Conservation (phyloP, 1,140 invertebrate genomes). For the Charaxes varanes region DNA sequence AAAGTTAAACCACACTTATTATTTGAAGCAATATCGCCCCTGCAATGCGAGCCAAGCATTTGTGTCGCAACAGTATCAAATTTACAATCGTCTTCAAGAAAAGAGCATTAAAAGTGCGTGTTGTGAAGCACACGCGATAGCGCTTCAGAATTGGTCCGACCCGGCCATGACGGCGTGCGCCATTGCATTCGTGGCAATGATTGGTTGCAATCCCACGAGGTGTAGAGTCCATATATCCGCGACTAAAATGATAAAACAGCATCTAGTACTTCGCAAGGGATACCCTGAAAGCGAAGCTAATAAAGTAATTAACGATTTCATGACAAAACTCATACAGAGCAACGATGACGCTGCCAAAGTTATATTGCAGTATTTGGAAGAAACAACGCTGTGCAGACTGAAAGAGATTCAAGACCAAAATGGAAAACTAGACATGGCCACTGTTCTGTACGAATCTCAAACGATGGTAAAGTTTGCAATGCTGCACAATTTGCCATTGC, state of each 20-base stretch:
- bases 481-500: constrained; percentile 73
- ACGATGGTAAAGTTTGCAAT: constrained; percentile 76
- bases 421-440: constrained; percentile 57
- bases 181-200: constrained; percentile 78
- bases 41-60: constrained; percentile 76
- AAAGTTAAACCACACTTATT: constrained; percentile 77
- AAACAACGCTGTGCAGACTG: constrained; percentile 43
- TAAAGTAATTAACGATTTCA: constrained; percentile 55
- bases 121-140: constrained; percentile 75
- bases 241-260: constrained; percentile 65
- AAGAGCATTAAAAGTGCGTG: constrained; percentile 73
- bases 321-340: constrained; percentile 57
- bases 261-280: constrained; percentile 37
- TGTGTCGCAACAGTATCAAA: constrained; percentile 65
- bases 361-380: constrained; percentile 66
- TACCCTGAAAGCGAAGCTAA: constrained; percentile 48
- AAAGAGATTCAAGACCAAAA: constrained; percentile 44
- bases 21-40: constrained; percentile 78
- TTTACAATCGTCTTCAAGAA: constrained; percentile 61
- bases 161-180: constrained; percentile 74
- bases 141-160: constrained; percentile 75
- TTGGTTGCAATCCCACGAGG: constrained; percentile 75
- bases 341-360: constrained; percentile 48
- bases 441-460: constrained; percentile 73
- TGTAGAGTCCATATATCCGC: constrained; percentile 76